Evolutionary conservation across 2,113 vertebrate species (phyloP).

Genomic region (Leptocoma aspasia): DNA sequence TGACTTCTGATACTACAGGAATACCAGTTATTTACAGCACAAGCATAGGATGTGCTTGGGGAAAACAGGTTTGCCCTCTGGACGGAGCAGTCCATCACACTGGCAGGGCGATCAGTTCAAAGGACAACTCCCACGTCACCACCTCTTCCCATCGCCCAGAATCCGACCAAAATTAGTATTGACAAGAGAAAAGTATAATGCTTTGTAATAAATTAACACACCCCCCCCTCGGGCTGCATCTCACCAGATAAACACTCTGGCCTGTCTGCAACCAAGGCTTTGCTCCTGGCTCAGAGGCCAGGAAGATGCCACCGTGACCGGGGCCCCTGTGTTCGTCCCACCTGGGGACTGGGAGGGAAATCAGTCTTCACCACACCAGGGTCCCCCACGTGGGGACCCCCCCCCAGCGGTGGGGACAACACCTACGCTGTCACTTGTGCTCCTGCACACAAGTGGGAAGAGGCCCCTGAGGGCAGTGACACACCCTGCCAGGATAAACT

Average conservation of each 20-base stretch:
- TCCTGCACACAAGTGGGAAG: not conserved
- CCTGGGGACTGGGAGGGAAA: not conserved
- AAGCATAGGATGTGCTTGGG: not conserved
- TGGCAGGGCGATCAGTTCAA: not conserved
- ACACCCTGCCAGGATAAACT: not conserved
- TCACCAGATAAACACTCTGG: not conserved
- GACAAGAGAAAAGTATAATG: constrained; percentile 26
- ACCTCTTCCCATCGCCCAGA: not conserved
- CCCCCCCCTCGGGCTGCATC: not conserved
- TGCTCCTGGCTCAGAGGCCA: not conserved
- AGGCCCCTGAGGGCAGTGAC: not conserved
- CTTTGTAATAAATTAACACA: constrained; percentile 52
- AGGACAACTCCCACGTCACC: not conserved
- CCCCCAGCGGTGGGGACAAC: not conserved
- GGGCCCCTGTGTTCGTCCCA: not conserved
- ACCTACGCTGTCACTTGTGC: accelerated
- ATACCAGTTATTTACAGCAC: constrained; percentile 6
- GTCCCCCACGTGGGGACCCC: not conserved
- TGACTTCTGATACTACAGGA: constrained; percentile 2
- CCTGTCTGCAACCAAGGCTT: not conserved
- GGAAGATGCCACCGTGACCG: not conserved
- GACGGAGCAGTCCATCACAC: not conserved
- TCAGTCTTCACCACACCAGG: not conserved
- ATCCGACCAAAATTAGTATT: not conserved
- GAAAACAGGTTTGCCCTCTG: not conserved